These are phyloP conservation scores for Halictus ligatus DNA, from an alignment of 2,888 invertebrate genomes.

Conservation along the genomic window DNA sequence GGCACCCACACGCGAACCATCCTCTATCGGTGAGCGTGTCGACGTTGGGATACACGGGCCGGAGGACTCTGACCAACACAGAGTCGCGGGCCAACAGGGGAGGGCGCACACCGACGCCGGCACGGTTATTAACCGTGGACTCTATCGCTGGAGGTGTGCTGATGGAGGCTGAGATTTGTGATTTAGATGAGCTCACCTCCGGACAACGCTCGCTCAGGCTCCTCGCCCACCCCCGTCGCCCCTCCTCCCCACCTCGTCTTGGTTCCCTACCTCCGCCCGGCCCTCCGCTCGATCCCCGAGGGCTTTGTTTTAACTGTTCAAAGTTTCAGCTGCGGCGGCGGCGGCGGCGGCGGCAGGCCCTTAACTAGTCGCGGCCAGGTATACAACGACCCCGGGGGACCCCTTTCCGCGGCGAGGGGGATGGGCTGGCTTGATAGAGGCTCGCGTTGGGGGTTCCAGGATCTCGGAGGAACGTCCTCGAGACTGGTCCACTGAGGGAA, in stretches of 20 bases:
- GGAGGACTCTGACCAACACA: constrained; percentile 40
- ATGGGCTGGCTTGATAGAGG: constrained; percentile 52
- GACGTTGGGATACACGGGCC: constrained; percentile 40
- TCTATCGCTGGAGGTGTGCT: constrained; percentile 79
- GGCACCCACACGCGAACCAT: constrained; percentile 49
- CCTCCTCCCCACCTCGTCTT: not conserved
- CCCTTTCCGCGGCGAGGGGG: constrained; percentile 47
- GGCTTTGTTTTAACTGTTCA: constrained; percentile 80
- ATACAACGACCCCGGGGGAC: constrained; percentile 64
- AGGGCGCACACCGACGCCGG: constrained; percentile 61
- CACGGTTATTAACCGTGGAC: constrained; percentile 76
- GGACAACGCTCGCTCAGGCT: constrained; percentile 33
- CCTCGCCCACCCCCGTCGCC: not conserved
- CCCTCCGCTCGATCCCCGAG: constrained; percentile 34
- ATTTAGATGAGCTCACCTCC: constrained; percentile 82
- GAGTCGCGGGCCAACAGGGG: constrained; percentile 19
- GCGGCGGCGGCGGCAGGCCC: constrained; percentile 66
- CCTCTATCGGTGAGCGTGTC: constrained; percentile 43
- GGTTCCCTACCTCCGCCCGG: not conserved
- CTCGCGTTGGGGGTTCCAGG: constrained; percentile 66
- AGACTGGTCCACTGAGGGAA: constrained; percentile 34
- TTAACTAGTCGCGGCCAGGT: constrained; percentile 77
- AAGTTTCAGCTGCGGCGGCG: constrained; percentile 72
- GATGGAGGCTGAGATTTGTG: constrained; percentile 82
- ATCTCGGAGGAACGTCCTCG: constrained; percentile 57